Evolutionary conservation across 2,888 invertebrate genomes (phyloP).

Genomic region (Heliconius ismenius): DNA sequence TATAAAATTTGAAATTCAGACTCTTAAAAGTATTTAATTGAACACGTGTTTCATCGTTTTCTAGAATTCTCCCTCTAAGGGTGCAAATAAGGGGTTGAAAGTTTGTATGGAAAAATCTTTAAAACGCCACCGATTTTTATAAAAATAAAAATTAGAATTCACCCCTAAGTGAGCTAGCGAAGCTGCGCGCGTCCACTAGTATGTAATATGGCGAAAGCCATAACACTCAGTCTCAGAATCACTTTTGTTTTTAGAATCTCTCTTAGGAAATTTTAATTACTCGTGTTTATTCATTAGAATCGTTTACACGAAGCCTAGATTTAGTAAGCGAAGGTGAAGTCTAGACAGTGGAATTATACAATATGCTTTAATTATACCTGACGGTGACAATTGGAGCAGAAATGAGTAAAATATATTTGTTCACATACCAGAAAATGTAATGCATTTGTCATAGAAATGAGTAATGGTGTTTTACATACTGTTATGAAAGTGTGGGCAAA

Average conservation of each 20-base stretch:
- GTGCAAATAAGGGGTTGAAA: no score
- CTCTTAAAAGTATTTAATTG: no score
- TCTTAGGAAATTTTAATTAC: slow-evolving; percentile 64
- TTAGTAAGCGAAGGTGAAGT: slow-evolving; percentile 53
- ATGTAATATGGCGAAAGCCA: slow-evolving; percentile 29
- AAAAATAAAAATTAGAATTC: no score
- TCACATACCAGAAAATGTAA: slow-evolving; percentile 43
- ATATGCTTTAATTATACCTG: slow-evolving; percentile 61
- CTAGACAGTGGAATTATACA: slow-evolving; percentile 68
- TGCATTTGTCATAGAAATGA: slow-evolving; percentile 31
- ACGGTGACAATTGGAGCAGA: slow-evolving; percentile 61
- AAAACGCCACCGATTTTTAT: no score
- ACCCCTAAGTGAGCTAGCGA: no score
- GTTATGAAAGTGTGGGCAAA: slow-evolving; percentile 2
- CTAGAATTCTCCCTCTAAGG: no score
- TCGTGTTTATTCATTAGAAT: slow-evolving; percentile 56
- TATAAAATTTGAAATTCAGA: no score
- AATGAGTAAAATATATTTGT: slow-evolving; percentile 51
- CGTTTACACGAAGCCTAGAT: slow-evolving; percentile 32
- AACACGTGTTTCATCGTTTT: no score
- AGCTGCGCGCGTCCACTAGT: no score
- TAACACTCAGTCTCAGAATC: slow-evolving; percentile 60
- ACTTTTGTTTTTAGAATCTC: slow-evolving; percentile 65
- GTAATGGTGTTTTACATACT: slow-evolving; percentile 17
- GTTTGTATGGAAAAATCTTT: no score